Conservation (phyloP, 2,113 vertebrate species). For the Verasper variegatus region DNA sequence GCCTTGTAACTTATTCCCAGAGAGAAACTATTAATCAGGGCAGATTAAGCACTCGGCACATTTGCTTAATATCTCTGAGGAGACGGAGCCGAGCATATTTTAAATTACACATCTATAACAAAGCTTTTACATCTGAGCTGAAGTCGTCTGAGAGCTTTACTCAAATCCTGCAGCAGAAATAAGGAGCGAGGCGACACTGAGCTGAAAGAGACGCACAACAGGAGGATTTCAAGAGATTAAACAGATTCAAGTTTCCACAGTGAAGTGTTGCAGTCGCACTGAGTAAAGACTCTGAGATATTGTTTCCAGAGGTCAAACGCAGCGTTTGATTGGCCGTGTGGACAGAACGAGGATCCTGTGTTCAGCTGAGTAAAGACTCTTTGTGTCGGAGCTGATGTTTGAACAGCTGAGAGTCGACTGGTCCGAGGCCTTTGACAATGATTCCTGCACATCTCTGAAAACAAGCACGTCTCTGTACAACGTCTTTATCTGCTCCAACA, state of each 20-base stretch:
- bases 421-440: no score
- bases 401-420: no score
- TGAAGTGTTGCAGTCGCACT: neutral
- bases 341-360: no score
- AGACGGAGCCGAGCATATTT: constrained; percentile 46
- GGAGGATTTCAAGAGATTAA: constrained; percentile 60
- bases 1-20: constrained; percentile 69
- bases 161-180: constrained; percentile 46
- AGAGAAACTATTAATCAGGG: constrained; percentile 75
- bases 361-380: no score
- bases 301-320: no score
- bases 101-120: constrained; percentile 58
- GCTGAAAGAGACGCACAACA: neutral
- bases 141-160: constrained; percentile 44
- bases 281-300: no score
- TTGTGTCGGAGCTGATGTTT: no score
- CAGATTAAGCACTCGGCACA: constrained; percentile 70
- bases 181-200: constrained; percentile 11
- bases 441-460: no score
- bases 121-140: constrained; percentile 55
- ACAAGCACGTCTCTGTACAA: no score
- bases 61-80: constrained; percentile 68
- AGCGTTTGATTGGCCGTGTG: no score
- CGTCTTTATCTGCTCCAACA: no score
- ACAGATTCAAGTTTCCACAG: constrained; percentile 32